phyloP scores from a whole-genome alignment of 2,888 invertebrate genomes.

The Hoplodrina blanda region DNA sequence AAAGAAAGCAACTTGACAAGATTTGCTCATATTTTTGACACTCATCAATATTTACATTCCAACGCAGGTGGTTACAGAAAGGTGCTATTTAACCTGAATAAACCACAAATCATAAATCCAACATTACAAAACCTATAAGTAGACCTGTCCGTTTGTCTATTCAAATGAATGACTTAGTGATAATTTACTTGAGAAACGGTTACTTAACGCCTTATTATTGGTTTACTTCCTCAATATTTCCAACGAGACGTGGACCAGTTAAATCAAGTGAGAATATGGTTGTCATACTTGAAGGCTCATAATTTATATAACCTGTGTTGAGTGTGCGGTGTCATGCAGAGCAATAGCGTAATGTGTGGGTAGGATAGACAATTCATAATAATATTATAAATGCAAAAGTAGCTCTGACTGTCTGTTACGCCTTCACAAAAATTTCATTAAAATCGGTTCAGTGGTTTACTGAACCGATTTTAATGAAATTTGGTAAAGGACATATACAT shows the following conservation, averaged over 20 bases:
- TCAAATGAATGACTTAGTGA: slow-evolving; percentile 44
- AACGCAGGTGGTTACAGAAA: neutral
- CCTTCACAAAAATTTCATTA: too few relatives aligned
- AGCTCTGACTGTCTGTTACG: too few relatives aligned
- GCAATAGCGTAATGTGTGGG: slow-evolving; percentile 1
- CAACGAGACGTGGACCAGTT: slow-evolving; percentile 59
- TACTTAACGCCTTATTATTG: slow-evolving; percentile 46
- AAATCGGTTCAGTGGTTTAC: too few relatives aligned
- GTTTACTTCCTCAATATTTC: slow-evolving; percentile 74
- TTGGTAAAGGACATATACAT: too few relatives aligned
- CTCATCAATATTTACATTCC: slow-evolving; percentile 2
- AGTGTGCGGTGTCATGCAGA: slow-evolving; percentile 7
- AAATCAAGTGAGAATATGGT: slow-evolving; percentile 29
- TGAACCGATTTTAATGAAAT: too few relatives aligned
- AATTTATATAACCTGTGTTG: slow-evolving; percentile 19
- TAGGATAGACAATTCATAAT: neutral
- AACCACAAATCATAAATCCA: slow-evolving; percentile 1
- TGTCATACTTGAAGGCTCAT: slow-evolving; percentile 22
- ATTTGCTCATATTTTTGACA: neutral
- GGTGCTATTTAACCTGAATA: slow-evolving; percentile 14
- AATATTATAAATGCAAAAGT: too few relatives aligned
- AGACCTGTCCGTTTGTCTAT: slow-evolving; percentile 53
- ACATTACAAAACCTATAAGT: slow-evolving; percentile 21
- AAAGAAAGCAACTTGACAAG: neutral
- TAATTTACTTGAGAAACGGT: slow-evolving; percentile 46